Conservation (phyloP, 2,888 invertebrate species). For the Drosophila falleni region DNA sequence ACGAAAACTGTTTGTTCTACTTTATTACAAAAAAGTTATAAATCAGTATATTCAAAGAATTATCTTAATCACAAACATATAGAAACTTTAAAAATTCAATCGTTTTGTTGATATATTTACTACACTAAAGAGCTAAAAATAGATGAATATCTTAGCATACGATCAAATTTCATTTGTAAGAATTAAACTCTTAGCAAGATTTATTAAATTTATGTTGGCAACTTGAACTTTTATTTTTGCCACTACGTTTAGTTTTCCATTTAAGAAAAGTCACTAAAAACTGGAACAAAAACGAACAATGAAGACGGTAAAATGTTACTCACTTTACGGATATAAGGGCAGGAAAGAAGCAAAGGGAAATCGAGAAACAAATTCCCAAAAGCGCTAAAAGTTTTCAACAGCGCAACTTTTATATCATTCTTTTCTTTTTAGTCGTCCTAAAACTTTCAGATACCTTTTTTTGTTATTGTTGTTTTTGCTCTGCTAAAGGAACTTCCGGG, state of each 20-base stretch:
- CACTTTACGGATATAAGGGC: slow-evolving; percentile 28
- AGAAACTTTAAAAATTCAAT: background rate
- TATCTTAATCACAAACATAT: background rate
- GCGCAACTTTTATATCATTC: slow-evolving; percentile 21
- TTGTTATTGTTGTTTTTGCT: slow-evolving; percentile 38
- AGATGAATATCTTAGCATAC: background rate
- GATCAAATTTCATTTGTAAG: background rate
- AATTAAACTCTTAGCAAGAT: slow-evolving; percentile 7
- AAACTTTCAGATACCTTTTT: slow-evolving; percentile 56
- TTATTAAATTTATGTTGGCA: slow-evolving; percentile 27
- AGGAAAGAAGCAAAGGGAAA: slow-evolving; percentile 12
- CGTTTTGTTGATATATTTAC: background rate
- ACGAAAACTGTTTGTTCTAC: no score
- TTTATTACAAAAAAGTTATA: no score
- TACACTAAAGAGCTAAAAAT: background rate
- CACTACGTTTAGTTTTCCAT: slow-evolving; percentile 49
- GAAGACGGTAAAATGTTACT: slow-evolving; percentile 42
- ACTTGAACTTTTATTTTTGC: slow-evolving; percentile 22
- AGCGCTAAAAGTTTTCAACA: slow-evolving; percentile 63
- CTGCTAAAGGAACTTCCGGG: slow-evolving; percentile 52
- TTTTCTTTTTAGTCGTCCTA: slow-evolving; percentile 34
- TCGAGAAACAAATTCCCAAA: slow-evolving; percentile 52
- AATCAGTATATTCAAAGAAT: no score
- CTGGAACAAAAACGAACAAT: slow-evolving; percentile 37
- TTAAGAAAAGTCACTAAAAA: slow-evolving; percentile 41